Evolutionary conservation across 2,797 vertebrate genomes (phyloP).

Genomic region (Neosilurus mollespiculum): DNA sequence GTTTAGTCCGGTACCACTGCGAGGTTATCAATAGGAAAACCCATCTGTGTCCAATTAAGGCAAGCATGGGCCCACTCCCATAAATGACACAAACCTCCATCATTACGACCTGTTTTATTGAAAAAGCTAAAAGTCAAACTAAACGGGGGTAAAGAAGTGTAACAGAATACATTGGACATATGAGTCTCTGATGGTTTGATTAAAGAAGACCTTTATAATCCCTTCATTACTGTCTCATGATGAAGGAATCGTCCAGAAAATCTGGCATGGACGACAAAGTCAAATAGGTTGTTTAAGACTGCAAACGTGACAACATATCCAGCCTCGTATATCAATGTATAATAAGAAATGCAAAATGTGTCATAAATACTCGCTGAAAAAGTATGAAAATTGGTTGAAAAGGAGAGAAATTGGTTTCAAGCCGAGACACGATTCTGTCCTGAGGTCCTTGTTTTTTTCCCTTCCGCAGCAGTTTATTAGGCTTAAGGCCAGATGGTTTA

Average conservation of each 20-base stretch:
- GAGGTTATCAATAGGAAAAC: constrained; percentile 65
- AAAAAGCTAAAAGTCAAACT: constrained; percentile 62
- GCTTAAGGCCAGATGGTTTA: constrained; percentile 5
- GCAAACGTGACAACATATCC: background rate
- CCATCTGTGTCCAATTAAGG: constrained; percentile 72
- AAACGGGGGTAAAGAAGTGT: constrained; percentile 51
- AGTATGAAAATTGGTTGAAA: background rate
- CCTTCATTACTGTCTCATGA: constrained; percentile 10
- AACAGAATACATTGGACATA: constrained; percentile 39
- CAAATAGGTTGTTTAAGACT: background rate
- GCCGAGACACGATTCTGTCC: background rate
- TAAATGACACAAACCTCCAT: constrained; percentile 62
- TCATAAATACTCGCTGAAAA: background rate
- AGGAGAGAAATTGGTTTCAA: background rate
- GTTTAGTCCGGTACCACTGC: constrained; percentile 42
- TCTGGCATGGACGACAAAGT: background rate
- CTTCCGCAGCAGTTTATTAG: constrained; percentile 12
- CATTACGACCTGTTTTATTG: constrained; percentile 67
- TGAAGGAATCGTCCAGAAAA: background rate
- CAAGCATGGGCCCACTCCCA: constrained; percentile 60
- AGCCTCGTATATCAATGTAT: background rate
- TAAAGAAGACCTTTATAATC: constrained; percentile 34
- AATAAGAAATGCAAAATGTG: background rate
- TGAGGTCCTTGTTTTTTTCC: background rate
- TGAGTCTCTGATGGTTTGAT: constrained; percentile 32